Base-by-base conservation (phyloP, 1,140 invertebrate genomes). In the Chironomus striatipennis region DNA sequence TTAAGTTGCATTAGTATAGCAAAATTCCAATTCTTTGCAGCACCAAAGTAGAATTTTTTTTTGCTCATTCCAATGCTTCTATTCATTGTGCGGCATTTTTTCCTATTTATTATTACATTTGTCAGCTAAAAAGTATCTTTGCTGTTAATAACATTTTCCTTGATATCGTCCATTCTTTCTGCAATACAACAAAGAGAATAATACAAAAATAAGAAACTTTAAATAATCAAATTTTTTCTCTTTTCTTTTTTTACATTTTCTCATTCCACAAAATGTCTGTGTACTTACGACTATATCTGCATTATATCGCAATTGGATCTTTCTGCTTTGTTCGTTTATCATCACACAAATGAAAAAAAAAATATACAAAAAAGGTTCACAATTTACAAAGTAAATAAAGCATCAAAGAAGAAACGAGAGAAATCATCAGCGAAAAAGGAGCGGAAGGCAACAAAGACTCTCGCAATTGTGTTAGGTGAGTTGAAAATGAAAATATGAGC, bases 401-500 rank as follows among this genome's bases (percentile, higher is more conserved):
- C 93, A n/a, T 95, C 93, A 80, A 90, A 91, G 82, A 97, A 94
- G 87, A 97, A 96, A 86, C 87, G 94, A 64, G 95, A 97, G 80
- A 97, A 96, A 80, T 96, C 94, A 21, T 95, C 95, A 0, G 95
- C 94, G 1, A 96, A 95, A 81, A 94, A 94, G 80, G 98, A 99
- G 82, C 89, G 96, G 76, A 98, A 99, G 84, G 97, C 98, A n/a
- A 99, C 98, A 6, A 99, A 99, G 86, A 99, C 98, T 15, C 83
- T 99, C 43, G 97, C 97, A 76, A 99, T 99, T 82, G 98, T 99
- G 77, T 87, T 99, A 81, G 97, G 98, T 99, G 86, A 90, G 88
- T 84, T 12, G 47, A 57, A 34, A 34, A 57, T 57, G n/a, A 57
- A 57, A 57, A 17, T 9, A 70, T 9, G 8, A 18, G 65, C 0